These are phyloP conservation scores for Netelia virgata DNA, from an alignment of 2,888 invertebrate genomes.

Conservation along the genomic window DNA sequence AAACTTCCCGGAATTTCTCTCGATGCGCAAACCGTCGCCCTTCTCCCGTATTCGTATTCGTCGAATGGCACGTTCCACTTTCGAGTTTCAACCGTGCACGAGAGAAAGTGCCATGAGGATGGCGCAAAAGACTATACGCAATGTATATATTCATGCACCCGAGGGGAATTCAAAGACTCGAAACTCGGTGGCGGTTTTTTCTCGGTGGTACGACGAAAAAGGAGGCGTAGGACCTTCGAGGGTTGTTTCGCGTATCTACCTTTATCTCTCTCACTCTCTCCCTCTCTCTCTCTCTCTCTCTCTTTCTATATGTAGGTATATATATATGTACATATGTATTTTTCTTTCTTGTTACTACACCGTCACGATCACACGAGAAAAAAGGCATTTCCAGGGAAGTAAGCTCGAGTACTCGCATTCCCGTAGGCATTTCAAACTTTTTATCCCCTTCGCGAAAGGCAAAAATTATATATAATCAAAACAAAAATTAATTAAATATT, in stretches of 20 bases:
- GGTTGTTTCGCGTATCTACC: constrained; percentile 5
- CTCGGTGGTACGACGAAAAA: constrained; percentile 18
- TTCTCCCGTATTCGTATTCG: constrained; percentile 5
- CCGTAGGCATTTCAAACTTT: constrained; percentile 50
- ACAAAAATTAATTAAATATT: too few relatives aligned
- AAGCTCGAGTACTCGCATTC: constrained; percentile 10
- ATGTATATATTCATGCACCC: neutral
- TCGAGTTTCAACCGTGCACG: constrained; percentile 18
- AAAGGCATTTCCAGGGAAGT: constrained; percentile 31
- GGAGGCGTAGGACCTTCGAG: neutral
- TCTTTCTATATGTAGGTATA: neutral
- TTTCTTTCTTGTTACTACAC: neutral
- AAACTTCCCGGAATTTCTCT: too few relatives aligned
- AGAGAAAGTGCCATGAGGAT: constrained; percentile 2
- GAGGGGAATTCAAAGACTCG: constrained; percentile 46
- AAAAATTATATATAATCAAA: neutral
- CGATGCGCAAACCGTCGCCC: too few relatives aligned
- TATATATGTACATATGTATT: constrained; percentile 3
- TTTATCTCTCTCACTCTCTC: neutral
- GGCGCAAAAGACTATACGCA: neutral
- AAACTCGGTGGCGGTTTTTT: constrained; percentile 20
- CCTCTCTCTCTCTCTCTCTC: neutral
- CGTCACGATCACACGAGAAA: constrained; percentile 12
- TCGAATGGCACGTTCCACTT: constrained; percentile 47
- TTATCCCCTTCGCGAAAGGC: constrained; percentile 45